Base-by-base conservation (phyloP, 2,888 invertebrate species). In the Bombylius discolor region DNA sequence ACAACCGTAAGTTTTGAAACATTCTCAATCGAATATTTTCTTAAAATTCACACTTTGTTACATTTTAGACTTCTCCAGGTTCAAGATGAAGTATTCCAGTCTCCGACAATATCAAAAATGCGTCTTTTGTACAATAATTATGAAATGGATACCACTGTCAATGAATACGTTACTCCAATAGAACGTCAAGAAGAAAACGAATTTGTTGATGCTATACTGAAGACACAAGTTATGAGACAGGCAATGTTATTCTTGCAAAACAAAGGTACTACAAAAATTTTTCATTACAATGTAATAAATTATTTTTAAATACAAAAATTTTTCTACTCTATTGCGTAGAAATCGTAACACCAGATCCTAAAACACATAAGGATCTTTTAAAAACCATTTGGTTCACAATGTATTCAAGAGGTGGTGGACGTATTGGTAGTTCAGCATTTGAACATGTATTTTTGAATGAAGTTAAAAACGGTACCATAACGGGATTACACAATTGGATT, bases 401-500 rank as follows among this genome's bases (percentile, higher is more conserved):
- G 63, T 96, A 92, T 69, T 84, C 91, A 0, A 79, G 93, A 59
- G 84, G 88, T 39, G 79, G 81, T 65, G 86, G 89, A 36, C 81
- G 81, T 67, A 81, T 88, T 32, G 88, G 93, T 58, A 93, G 94
- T 64, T 88, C 88, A 46, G 95, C 92, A 3, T 95, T 95, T 68
- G 95, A 96, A 71, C 95, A 96, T 67, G 83, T 93, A 32, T 93
- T 95, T 71, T 80, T 94, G 4, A 87, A 91, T 1, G 95, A 96
- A 78, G 76, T 88, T 0, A 90, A 88, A 70, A 82, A 84, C 63
- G 81, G 81, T 48, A 83, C 84, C 64, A 82, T 94, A 33, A 84
- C 80, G 52, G 94, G 94, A 9, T 77, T 95, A 61, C 95, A 96
- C 71, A 93, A 91, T 70, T 95, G 95, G 94, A 77, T 95, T 39